Base-by-base conservation (phyloP, 2,113 vertebrate genomes). In the Cyanistes caeruleus region DNA sequence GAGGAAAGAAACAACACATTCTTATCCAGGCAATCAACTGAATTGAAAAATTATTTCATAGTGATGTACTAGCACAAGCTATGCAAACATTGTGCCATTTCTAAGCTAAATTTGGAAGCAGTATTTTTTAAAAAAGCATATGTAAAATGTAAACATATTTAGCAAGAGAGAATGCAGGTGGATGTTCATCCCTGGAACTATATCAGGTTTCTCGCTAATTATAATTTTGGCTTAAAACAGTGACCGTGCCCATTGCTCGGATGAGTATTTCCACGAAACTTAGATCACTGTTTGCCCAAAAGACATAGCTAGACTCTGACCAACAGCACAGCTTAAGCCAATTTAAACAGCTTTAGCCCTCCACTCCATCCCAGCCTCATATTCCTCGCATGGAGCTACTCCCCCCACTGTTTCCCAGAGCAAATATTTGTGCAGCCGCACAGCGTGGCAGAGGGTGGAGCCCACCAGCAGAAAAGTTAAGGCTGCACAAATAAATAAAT, bases 241-340 rank as follows among this genome's bases (percentile, higher is more conserved):
- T 59, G 59, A 58, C 46, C 53, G 77, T 92, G 60, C 56, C 76
- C 44, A 63, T 18, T 75, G 67, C 76, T 72, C 35, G 48, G 82
- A 95, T 77, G 88, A 95, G 72, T 41, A 74, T 48, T 63, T 94
- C 72, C 37, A 59, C 4, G 4, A 96, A 92, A 92, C 31, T 64
- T 35, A 80, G 35, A 90, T 70, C 75, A 77, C 20, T 3, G 0
- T 49, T 94, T 86, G 89, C 89, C 83, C 89, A 89, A 74, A 93
- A 90, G 88, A 90, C 94, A 95, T 89, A 92, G 91, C 75, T 78
- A 96, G 90, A 92, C 95, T 75, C 86, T 95, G 95, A 95, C 95
- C 96, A 84, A 91, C 52, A 72, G 60, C 80, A 78, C 0, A 8
- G 12, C 33, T 56, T 44, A 52, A 59, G 95, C 94, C 95, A 95